phyloP scores from a whole-genome alignment of 2,797 vertebrate genomes.

The Babyrousa celebensis region DNA sequence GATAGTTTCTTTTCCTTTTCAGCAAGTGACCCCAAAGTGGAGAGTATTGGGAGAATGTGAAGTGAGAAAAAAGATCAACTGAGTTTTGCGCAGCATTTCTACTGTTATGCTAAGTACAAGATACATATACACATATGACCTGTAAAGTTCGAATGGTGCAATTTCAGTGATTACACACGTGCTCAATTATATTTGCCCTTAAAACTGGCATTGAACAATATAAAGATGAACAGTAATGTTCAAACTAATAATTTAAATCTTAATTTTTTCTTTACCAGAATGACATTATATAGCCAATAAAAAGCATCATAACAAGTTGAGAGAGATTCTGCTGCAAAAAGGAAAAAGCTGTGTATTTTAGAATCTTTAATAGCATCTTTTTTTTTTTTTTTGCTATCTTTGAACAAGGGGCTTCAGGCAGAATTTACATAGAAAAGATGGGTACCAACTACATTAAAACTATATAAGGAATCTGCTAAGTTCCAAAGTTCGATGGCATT shows the following conservation, averaged over 20 bases:
- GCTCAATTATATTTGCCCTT: background rate
- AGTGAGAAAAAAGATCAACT: background rate
- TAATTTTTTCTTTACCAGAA: constrained; percentile 56
- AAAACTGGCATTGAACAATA: background rate
- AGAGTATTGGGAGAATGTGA: background rate
- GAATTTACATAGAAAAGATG: background rate
- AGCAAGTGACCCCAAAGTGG: background rate
- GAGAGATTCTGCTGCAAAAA: background rate
- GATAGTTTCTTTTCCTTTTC: background rate
- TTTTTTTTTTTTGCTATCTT: constrained; percentile 31
- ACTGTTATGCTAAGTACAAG: background rate
- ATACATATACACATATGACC: background rate
- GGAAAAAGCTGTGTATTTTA: background rate
- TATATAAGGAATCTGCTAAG: background rate
- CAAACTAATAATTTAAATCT: constrained; percentile 1
- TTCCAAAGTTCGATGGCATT: background rate
- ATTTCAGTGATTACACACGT: background rate
- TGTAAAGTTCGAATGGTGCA: background rate
- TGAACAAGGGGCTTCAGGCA: background rate
- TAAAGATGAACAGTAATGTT: background rate
- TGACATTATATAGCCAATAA: constrained; percentile 34
- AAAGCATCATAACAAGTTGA: background rate
- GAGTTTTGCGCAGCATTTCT: constrained; percentile 1
- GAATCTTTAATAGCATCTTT: background rate
- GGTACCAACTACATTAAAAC: background rate